These are phyloP conservation scores for Chelonus insularis DNA, from an alignment of 1,140 invertebrate species.

Conservation along the genomic window DNA sequence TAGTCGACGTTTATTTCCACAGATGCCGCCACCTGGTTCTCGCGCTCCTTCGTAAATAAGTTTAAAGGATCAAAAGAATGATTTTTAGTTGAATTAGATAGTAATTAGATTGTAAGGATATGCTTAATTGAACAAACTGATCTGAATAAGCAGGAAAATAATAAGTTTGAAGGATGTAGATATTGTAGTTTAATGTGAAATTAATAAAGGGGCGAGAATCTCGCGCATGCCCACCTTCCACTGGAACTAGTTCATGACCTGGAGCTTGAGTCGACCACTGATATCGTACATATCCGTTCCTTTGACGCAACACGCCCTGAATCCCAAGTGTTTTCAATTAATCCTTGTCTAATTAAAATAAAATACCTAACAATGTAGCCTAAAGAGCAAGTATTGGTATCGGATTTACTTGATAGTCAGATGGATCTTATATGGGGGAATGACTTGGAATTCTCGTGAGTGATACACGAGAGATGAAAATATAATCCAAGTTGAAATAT, in stretches of 20 bases:
- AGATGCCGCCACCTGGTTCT: slow-evolving; percentile 10
- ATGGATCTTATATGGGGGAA: not conserved
- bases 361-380: too few species aligned
- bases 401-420: not conserved
- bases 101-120: too few species aligned
- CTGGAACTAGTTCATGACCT: slow-evolving; percentile 19
- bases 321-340: too few species aligned
- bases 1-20: not conserved
- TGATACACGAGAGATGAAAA: not conserved
- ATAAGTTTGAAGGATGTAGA: not conserved
- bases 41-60: not conserved
- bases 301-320: slow-evolving; percentile 18
- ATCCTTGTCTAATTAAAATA: too few species aligned
- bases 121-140: too few species aligned
- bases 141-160: not conserved
- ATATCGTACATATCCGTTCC: slow-evolving; percentile 10
- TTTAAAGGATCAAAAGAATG: not conserved
- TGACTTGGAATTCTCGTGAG: not conserved
- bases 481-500: not conserved
- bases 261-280: slow-evolving; percentile 19
- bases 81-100: not conserved
- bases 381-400: too few species aligned
- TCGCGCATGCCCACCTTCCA: slow-evolving; percentile 16
- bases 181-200: not conserved
- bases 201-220: slow-evolving; percentile 13